These are phyloP conservation scores for Oryzaephilus surinamensis DNA, from an alignment of 1,140 invertebrate genomes.

Conservation along the genomic window DNA sequence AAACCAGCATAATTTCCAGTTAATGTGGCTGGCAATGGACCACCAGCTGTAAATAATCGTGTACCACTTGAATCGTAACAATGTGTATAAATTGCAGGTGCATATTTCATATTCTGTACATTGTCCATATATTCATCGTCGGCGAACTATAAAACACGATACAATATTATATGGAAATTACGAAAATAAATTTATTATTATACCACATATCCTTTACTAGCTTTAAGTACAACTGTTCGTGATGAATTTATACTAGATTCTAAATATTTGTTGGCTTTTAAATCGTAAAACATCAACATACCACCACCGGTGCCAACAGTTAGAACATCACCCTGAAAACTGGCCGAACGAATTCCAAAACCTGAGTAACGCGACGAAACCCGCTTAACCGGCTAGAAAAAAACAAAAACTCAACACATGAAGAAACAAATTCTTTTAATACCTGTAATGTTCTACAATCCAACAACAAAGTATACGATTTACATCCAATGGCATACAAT, in stretches of 20 bases:
- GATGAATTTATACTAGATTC: slow-evolving; percentile 82
- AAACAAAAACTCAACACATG: too few relatives aligned
- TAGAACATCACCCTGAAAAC: slow-evolving; percentile 79
- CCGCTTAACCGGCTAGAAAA: slow-evolving; percentile 48
- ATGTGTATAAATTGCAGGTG: slow-evolving; percentile 91
- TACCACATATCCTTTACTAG: slow-evolving; percentile 85
- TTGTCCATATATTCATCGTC: slow-evolving; percentile 72
- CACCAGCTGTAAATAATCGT: slow-evolving; percentile 85
- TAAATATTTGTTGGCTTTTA: slow-evolving; percentile 81
- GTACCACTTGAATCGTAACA: slow-evolving; percentile 89
- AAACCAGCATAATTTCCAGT: slow-evolving; percentile 72
- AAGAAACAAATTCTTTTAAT: too few relatives aligned
- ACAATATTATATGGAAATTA: too few relatives aligned
- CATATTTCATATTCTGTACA: slow-evolving; percentile 74
- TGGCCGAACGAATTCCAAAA: slow-evolving; percentile 80
- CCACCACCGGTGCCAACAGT: slow-evolving; percentile 90
- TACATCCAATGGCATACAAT: slow-evolving; percentile 85
- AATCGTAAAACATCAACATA: slow-evolving; percentile 87
- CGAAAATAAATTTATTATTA: slow-evolving; percentile 27
- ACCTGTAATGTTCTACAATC: slow-evolving; percentile 79
- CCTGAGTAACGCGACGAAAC: slow-evolving; percentile 67
- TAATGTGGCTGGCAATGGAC: slow-evolving; percentile 79
- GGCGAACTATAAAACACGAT: slow-evolving; percentile 51
- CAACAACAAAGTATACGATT: slow-evolving; percentile 81
- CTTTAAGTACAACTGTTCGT: slow-evolving; percentile 77